Conservation (phyloP, 2,113 vertebrate genomes). For the Pterocles burchelli region DNA sequence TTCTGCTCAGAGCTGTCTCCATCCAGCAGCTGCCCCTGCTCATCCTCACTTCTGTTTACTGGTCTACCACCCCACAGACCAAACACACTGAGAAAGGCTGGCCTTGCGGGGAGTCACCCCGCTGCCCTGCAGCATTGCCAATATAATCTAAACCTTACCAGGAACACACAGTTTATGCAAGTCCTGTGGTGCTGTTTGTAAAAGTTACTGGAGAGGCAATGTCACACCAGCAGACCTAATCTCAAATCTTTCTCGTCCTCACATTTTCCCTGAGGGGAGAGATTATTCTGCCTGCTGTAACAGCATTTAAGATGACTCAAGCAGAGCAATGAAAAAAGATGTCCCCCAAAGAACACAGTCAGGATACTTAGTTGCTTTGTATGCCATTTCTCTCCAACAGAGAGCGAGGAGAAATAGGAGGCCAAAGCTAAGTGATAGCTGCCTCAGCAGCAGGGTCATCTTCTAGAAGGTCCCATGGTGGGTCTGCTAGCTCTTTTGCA, state of each 20-base stretch:
- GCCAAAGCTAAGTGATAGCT: neutral
- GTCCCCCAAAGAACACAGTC: neutral
- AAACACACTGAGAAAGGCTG: neutral
- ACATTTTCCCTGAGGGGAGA: neutral
- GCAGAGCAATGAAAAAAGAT: neutral
- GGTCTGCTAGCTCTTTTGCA: neutral
- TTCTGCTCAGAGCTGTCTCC: neutral
- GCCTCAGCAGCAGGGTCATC: neutral
- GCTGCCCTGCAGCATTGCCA: neutral
- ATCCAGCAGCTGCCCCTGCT: constrained; percentile 31
- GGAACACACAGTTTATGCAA: neutral
- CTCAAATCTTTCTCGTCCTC: neutral
- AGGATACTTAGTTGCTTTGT: neutral
- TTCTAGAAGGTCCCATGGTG: neutral
- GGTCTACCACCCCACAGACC: neutral
- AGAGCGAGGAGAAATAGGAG: neutral
- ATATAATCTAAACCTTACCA: neutral
- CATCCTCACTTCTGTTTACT: neutral
- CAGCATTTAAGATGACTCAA: constrained; percentile 12
- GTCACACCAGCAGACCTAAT: neutral
- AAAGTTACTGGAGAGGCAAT: neutral
- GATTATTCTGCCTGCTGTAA: constrained; percentile 18
- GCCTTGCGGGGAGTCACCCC: neutral
- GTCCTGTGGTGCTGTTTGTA: neutral
- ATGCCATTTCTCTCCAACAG: neutral